phyloP scores from a whole-genome alignment of 1,140 invertebrate genomes.

The Potamilus streckersoni region DNA sequence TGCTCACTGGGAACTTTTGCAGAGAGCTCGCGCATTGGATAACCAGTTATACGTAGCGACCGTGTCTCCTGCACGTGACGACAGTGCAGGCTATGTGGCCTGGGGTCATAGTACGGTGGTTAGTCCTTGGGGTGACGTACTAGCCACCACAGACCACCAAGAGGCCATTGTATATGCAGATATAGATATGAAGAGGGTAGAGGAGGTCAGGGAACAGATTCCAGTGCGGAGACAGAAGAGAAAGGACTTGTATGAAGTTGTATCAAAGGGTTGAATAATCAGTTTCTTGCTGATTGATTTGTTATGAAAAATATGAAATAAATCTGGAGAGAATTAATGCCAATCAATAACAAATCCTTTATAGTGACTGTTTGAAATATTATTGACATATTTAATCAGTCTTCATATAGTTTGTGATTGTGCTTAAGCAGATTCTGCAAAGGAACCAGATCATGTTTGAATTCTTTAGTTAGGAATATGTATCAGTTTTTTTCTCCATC shows the following conservation, averaged over 20 bases:
- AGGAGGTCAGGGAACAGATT: conserved; percentile 84
- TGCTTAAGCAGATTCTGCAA: too few species aligned
- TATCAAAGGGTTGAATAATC: background rate
- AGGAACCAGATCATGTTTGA: too few species aligned
- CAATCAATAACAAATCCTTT: too few species aligned
- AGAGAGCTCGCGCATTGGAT: conserved; percentile 84
- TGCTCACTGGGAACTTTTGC: conserved; percentile 89
- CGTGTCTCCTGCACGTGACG: conserved; percentile 79
- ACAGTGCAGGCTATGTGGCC: conserved; percentile 81
- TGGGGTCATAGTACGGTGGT: conserved; percentile 90
- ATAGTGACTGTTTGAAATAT: too few species aligned
- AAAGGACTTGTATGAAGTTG: conserved; percentile 78
- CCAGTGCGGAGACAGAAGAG: conserved; percentile 82
- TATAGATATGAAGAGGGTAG: conserved; percentile 81
- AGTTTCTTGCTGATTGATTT: too few species aligned
- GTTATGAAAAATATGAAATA: too few species aligned
- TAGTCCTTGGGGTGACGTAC: conserved; percentile 88
- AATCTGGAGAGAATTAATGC: too few species aligned
- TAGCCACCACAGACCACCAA: conserved; percentile 76
- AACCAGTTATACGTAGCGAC: conserved; percentile 76
- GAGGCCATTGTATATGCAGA: conserved; percentile 81
- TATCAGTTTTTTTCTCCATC: too few species aligned
- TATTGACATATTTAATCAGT: too few species aligned
- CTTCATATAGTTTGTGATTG: too few species aligned
- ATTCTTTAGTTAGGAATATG: too few species aligned